Conservation (phyloP, 37 sponge, comb jelly and placozoan species). For the Cladorhizidae sp. region DNA sequence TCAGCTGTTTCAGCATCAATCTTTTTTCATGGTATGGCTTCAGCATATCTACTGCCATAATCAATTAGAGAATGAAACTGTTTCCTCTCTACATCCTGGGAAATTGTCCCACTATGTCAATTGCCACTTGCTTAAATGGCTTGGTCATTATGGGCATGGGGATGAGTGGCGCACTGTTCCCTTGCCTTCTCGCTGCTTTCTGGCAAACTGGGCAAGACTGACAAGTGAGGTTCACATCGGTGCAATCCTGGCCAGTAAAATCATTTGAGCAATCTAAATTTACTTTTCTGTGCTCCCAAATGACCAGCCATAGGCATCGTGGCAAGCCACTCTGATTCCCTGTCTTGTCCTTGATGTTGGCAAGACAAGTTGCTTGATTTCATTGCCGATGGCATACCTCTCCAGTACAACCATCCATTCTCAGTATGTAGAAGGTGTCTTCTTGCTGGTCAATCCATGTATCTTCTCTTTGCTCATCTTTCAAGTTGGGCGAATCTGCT, state of each 20-base stretch:
- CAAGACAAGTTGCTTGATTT: too few species aligned
- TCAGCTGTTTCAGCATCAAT: background rate
- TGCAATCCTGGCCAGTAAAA: constrained; percentile 71
- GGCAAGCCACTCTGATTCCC: constrained; percentile 25
- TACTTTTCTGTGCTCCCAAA: constrained; percentile 51
- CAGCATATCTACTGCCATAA: constrained; percentile 57
- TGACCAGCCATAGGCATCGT: constrained; percentile 53
- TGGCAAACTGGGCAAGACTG: too few species aligned
- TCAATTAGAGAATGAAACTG: constrained; percentile 40
- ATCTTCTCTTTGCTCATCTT: too few species aligned
- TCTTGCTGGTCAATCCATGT: too few species aligned
- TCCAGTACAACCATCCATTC: too few species aligned
- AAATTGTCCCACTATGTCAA: constrained; percentile 64
- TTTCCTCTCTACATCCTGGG: constrained; percentile 32
- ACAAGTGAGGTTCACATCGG: too few species aligned
- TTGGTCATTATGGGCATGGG: constrained; percentile 36
- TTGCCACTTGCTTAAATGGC: constrained; percentile 61
- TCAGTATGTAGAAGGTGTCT: too few species aligned
- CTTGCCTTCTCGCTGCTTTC: background rate
- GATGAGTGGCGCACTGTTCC: constrained; percentile 33
- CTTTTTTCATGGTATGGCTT: constrained; percentile 34
- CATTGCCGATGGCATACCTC: too few species aligned
- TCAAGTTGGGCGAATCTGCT: too few species aligned
- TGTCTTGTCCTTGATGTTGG: constrained; percentile 14
- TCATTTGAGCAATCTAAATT: constrained; percentile 23